Evolutionary conservation across 2,113 vertebrate species (phyloP).

Genomic region (Gnathonemus echidnorhynchus): DNA sequence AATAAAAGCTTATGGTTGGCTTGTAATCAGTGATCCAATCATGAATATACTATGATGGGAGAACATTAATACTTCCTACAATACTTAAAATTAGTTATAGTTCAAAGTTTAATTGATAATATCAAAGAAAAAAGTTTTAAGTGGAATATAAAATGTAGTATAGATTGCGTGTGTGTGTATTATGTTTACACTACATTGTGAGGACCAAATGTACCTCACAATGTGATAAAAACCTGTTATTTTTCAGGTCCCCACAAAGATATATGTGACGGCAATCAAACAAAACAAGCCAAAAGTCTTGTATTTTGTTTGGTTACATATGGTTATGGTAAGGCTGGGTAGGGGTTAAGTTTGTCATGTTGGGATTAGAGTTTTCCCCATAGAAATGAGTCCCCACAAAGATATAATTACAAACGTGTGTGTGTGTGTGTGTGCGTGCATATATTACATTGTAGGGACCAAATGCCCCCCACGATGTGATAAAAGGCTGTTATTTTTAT

Average conservation of each 20-base stretch:
- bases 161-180: background rate
- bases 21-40: background rate
- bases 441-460: too few relatives aligned
- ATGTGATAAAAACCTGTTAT: background rate
- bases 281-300: background rate
- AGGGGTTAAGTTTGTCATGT: background rate
- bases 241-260: background rate
- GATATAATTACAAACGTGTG: background rate
- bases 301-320: background rate
- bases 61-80: background rate
- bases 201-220: background rate
- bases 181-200: background rate
- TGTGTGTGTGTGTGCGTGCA: conserved; percentile 21
- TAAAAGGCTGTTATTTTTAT: too few relatives aligned
- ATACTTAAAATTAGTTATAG: background rate
- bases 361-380: background rate
- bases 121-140: background rate
- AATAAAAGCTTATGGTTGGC: background rate
- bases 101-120: background rate
- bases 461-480: too few relatives aligned
- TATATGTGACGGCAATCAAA: background rate
- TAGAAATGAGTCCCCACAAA: background rate
- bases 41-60: background rate
- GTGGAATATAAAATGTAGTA: background rate
- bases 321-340: background rate